Evolutionary conservation across 1,140 invertebrate genomes (phyloP).

Genomic region (Lasaia peninsularis): DNA sequence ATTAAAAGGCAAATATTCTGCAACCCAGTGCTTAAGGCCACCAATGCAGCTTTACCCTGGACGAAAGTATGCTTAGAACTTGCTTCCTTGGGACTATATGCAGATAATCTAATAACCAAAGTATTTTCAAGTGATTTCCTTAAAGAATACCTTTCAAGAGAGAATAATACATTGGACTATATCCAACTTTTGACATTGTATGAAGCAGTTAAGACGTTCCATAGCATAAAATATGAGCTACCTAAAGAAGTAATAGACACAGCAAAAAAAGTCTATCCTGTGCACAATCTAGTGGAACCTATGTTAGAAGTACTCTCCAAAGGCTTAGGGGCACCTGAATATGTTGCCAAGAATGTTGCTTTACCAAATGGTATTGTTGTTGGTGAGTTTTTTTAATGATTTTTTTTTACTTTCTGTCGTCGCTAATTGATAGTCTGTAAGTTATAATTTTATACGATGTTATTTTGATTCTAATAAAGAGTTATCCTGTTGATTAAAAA

Average conservation of each 20-base stretch:
- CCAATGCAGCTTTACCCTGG: constrained; percentile 61
- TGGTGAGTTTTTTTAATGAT: constrained; percentile 32
- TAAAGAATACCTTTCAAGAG: constrained; percentile 50
- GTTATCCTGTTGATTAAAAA: too few species aligned
- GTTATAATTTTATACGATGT: too few species aligned
- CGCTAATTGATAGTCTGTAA: too few species aligned
- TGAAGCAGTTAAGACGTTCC: constrained; percentile 77
- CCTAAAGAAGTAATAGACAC: constrained; percentile 38
- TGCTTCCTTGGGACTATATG: constrained; percentile 77
- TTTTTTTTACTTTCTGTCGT: too few species aligned
- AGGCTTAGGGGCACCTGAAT: constrained; percentile 47
- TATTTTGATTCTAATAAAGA: too few species aligned
- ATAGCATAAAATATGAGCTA: constrained; percentile 53
- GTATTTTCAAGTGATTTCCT: constrained; percentile 74
- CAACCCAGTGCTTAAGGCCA: constrained; percentile 47
- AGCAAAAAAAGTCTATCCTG: constrained; percentile 44
- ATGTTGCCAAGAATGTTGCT: constrained; percentile 44
- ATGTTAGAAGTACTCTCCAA: constrained; percentile 38
- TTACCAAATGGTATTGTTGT: constrained; percentile 52
- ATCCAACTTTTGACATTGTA: constrained; percentile 76
- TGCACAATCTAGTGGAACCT: constrained; percentile 29
- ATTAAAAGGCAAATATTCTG: constrained; percentile 63
- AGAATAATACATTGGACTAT: constrained; percentile 65
- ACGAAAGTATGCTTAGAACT: constrained; percentile 73
- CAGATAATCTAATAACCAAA: constrained; percentile 69